phyloP scores from a whole-genome alignment of 1,140 invertebrate species.

The Drosophila littoralis region DNA sequence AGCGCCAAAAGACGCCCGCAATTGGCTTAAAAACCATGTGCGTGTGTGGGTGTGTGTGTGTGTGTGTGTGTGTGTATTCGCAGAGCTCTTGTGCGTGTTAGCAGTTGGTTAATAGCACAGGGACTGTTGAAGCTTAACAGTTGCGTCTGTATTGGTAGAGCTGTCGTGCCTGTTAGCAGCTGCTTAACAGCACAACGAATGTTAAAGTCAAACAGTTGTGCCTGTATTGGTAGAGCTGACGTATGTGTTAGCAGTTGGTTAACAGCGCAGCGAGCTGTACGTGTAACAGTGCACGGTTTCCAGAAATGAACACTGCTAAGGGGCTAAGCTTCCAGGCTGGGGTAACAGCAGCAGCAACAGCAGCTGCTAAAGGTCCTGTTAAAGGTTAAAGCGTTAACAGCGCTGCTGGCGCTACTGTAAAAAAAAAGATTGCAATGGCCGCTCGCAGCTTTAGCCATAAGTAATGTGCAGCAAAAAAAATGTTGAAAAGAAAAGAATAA shows the following conservation, averaged over 20 bases:
- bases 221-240: not conserved
- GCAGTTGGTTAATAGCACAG: not conserved
- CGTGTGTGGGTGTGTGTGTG: constrained; percentile 9
- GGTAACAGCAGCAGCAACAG: constrained; percentile 26
- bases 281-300: constrained; percentile 6
- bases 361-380: constrained; percentile 9
- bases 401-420: constrained; percentile 1
- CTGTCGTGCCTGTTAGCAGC: not conserved
- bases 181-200: not conserved
- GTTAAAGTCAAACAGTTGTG: not conserved
- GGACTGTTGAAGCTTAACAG: not conserved
- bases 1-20: constrained; percentile 45
- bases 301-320: constrained; percentile 66
- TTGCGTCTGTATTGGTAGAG: not conserved
- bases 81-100: not conserved
- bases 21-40: constrained; percentile 45
- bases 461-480: constrained; percentile 21
- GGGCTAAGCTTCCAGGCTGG: constrained; percentile 49
- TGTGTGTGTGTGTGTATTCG: not conserved
- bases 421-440: constrained; percentile 28
- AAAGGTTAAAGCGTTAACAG: constrained; percentile 20
- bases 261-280: constrained; percentile 15
- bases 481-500: constrained; percentile 19
- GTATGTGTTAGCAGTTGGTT: not conserved
- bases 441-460: constrained; percentile 6